Evolutionary conservation across 2,113 vertebrate genomes (phyloP), one percentile per base, ranked within the genome.

Genomic region (Fregetta grallaria): DNA sequence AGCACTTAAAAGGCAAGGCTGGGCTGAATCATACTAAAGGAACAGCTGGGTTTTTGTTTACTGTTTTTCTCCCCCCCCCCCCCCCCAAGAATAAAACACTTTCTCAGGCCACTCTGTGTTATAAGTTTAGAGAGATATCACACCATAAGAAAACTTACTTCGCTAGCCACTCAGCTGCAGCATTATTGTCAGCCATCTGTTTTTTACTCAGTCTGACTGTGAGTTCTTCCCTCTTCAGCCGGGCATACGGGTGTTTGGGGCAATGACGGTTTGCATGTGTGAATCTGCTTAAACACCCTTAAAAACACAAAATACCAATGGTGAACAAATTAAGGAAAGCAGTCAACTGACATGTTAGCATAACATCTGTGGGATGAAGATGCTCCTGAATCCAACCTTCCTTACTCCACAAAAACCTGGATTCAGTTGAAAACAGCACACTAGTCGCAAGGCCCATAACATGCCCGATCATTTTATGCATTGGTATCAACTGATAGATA

Each of bases 261-360:
- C 99, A 99, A 95, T 99, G 99, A 18, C 99, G 98, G 94, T 99
- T 99, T 63, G 99, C 99, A 76, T 99, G 99, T 22, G 99, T 99
- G 93, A 99, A 99, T 78, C 99, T 98, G 95, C 99, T 99, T 9
- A 98, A 97, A 92, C 99, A 99, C 53, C 98, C 99, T 99, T 96
- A 92, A 96, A 88, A 94, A 86, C 47, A 26, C 21, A 79, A 79
- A 65, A 65, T 52, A 79, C 47, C 47, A 78, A 53, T 63, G 45
- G 19, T 52, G 45, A 63, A 40, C n/a, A 40, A 18, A 16, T 65
- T 65, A 55, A 53, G 67, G 49, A 79, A 72, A 62, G 55, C 26
- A 58, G 32, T 58, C 52, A 67, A 42, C 11, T 22, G 34, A n/a
- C 36, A 72, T 19, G 38, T 53, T 44, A 73, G 58, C 58, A 40